Base-by-base conservation (phyloP, 2,888 invertebrate genomes). In the Yponomeuta plumbellus region DNA sequence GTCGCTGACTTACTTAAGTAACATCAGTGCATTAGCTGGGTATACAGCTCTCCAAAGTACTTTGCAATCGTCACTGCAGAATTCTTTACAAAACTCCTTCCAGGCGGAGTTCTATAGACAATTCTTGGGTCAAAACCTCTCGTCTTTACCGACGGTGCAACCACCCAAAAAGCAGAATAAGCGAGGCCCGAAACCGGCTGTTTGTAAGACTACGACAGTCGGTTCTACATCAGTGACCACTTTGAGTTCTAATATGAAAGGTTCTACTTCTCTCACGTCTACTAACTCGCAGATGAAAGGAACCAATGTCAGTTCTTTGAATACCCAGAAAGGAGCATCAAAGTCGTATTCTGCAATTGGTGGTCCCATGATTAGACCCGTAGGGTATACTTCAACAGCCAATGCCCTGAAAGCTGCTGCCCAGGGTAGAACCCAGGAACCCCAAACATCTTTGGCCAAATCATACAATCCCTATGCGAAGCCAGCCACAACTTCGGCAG, bases 91-190 rank as follows among this genome's bases (percentile, higher is more conserved):
- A 58, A 86, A 83, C 70, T 80, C 84, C 0, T 90, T 86, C 67
- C 91, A 90, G 78, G 86, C 89, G 0, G 90, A 90, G 70, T 90
- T 86, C 71, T 91, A 86, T 69, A 79, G 88, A 0, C 88, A 88
- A 68, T 88, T 84, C 68, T 72, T 90, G 39, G 81, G 80, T 0
- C 86, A 85, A 69, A 80, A 76, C 39, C 79, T 81, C n/a, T 77
- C 86, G 0, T 75, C 87, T 0, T 86, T 79, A 66, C 72, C 70
- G 67, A 72, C 83, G 67, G 85, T 34, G 5, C 52, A 83, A 1
- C 84, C 85, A 5, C 78, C 80, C 4, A 89, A 88, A 68, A 88
- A 90, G 67, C 84, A 82, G 68, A 84, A 83, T 68, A 89, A 88
- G 71, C 83, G 90, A 0, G 86, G 80, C 1, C 86, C 87, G 0